Evolutionary conservation across 2,113 vertebrate genomes (phyloP).

Genomic region (Malurus cyaneus): DNA sequence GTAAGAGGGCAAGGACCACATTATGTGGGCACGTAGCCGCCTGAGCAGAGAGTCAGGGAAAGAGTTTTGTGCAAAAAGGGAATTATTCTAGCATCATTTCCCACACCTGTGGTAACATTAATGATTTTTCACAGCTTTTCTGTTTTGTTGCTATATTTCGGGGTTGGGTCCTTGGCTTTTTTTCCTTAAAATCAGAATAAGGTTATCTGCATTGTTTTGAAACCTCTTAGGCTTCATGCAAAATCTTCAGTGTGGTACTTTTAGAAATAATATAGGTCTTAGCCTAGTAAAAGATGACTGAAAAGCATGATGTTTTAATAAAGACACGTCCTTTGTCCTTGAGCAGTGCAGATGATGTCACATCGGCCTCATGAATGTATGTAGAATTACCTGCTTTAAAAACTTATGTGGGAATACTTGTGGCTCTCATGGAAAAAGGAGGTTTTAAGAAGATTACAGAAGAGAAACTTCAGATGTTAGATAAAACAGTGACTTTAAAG

Average conservation of each 20-base stretch:
- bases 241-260: background rate
- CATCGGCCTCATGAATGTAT: slow-evolving; percentile 14
- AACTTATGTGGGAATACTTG: slow-evolving; percentile 12
- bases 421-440: background rate
- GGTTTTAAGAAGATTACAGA: slow-evolving; percentile 41
- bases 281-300: background rate
- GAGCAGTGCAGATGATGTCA: slow-evolving; percentile 36
- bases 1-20: slow-evolving; percentile 65
- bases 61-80: slow-evolving; percentile 23
- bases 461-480: slow-evolving; percentile 10
- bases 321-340: slow-evolving; percentile 20
- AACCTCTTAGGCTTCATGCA: background rate
- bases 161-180: background rate
- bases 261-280: background rate
- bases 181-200: background rate
- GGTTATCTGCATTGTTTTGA: background rate
- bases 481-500: slow-evolving; percentile 7
- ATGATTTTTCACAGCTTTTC: slow-evolving; percentile 34
- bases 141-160: background rate
- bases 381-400: slow-evolving; percentile 24
- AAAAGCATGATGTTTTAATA: slow-evolving; percentile 49
- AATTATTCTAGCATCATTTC: slow-evolving; percentile 60
- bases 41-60: slow-evolving; percentile 29
- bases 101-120: slow-evolving; percentile 53
- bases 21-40: slow-evolving; percentile 56